A percentile compares a stretch with the other conserved stretches of the same genome.
phyloP scores from a whole-genome alignment of 2,797 vertebrate genomes.

The Oreochromis grahami region DNA sequence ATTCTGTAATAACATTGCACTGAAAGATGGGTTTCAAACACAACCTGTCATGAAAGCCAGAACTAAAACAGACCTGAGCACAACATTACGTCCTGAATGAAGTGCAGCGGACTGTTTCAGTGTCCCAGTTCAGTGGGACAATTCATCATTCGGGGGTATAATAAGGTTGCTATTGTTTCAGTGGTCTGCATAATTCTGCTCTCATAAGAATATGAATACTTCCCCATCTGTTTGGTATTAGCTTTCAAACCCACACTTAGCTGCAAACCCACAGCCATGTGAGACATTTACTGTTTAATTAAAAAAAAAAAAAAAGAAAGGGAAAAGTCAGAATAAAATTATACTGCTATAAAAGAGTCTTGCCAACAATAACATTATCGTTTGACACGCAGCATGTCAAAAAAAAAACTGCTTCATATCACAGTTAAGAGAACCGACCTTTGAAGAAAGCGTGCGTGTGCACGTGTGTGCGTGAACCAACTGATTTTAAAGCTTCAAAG shows the following conservation, averaged over 20 bases:
- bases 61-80: background rate
- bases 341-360: conserved; percentile 64
- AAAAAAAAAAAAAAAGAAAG: conserved; percentile 43
- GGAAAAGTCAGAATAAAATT: conserved; percentile 65
- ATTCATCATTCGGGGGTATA: conserved; percentile 37
- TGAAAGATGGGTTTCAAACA: conserved; percentile 11
- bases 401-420: conserved; percentile 60
- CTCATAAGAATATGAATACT: conserved; percentile 62
- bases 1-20: conserved; percentile 20
- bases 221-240: conserved; percentile 74
- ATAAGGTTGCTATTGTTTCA: conserved; percentile 52
- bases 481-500: conserved; percentile 79
- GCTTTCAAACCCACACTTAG: conserved; percentile 68
- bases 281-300: conserved; percentile 74
- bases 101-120: background rate
- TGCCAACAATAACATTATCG: conserved; percentile 78
- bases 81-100: background rate
- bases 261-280: conserved; percentile 67
- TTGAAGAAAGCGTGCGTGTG: conserved; percentile 62
- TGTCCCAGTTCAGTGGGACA: conserved; percentile 18
- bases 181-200: conserved; percentile 46
- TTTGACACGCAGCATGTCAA: conserved; percentile 73
- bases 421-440: conserved; percentile 70
- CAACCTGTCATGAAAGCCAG: background rate
- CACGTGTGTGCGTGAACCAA: conserved; percentile 47